Evolutionary conservation across 2,888 invertebrate genomes (phyloP), one percentile per base, ranked within the genome.

Genomic region (Euphydryas editha): DNA sequence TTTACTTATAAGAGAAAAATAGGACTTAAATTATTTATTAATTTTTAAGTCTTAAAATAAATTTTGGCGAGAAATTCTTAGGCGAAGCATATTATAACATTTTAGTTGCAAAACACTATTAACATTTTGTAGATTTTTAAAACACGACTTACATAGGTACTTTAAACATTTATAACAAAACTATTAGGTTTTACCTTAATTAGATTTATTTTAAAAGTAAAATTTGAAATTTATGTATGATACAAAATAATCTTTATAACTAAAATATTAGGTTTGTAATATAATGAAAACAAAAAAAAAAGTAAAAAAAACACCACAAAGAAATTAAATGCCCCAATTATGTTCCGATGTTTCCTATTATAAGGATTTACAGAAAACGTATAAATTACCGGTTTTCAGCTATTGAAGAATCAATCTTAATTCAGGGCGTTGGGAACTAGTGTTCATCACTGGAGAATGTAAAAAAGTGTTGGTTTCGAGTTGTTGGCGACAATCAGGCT

Each of bases 401-500:
- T 36, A 17, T 36, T 30, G 30, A 11, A 54, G 17, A 54, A 54
- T 54, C 54, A 54, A 17, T 30, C 36, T 62, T 54, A 60, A 46
- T 37, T 46, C n/a, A 5, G 11, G 36, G 67, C 39, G n/a, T 63
- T 66, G 60, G 36, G 55, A 20, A 55, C 66, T 49, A 67, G 44
- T 65, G 47, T 76, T 68, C 71, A 66, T 63, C 66, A 69, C 60
- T 71, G 71, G 74, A 70, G 69, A 72, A 72, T 76, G 76, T 80
- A 80, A 81, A 83, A 71, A 81, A 76, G 72, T 72, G 73, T 75
- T 81, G 78, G 79, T 83, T 84, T 76, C 81, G 80, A 70, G 76
- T 81, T 74, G 83, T 76, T 81, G 92, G 92, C 90, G 92, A 91
- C 92, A 90, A 88, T 87, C 90, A 82, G 92, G 87, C 92, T 92